Evolutionary conservation across 1,140 invertebrate genomes (phyloP), one percentile per base, ranked within the genome.

Genomic region (Brachionus koreanus): DNA sequence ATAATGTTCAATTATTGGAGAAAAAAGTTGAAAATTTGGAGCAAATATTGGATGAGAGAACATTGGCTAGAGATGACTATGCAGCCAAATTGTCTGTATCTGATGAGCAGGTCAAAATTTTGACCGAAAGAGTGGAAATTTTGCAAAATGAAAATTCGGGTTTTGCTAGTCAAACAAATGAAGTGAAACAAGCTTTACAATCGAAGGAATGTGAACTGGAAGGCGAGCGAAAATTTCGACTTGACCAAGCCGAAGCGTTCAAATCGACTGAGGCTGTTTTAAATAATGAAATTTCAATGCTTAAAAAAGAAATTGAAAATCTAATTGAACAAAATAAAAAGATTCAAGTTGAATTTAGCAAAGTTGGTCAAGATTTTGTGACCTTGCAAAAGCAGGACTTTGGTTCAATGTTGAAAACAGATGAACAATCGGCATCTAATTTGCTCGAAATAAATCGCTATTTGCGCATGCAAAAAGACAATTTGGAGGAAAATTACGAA

Each of bases 381-480:
- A 43, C 49, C 9, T n/a, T 79, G 13, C 46, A 79, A 79, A 57
- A 65, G 29, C 76, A 79, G 43, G 76, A 65, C n/a, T 79, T 65
- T 25, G 39, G 76, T 2, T 25, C 49, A 2, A 16, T 39, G 37
- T 6, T 69, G 4, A 69, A 37, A 19, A 69, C 35, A 39, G 65
- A 69, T 19, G 65, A 79, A 23, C 76, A 79, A 25, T 79, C 76
- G 29, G 23, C 49, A 7, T 61, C 49, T 10, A 79, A 79, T 65
- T 61, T 79, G 19, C 49, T 79, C 12, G 76, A 79, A 79, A 79
- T 79, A 37, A 65, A 61, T 35, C 76, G 76, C 7, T 79, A 61
- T 35, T 65, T 79, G 39, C 52, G 76, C 52, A 61, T 33, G 4
- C 76, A 79, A 79, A 79, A 79, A 25, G 76, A 79, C 33, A 33